A percentile compares a stretch with the other conserved stretches of the same genome.
phyloP scores from a whole-genome alignment of 2,113 vertebrate species.

The Rafetus swinhoei region DNA sequence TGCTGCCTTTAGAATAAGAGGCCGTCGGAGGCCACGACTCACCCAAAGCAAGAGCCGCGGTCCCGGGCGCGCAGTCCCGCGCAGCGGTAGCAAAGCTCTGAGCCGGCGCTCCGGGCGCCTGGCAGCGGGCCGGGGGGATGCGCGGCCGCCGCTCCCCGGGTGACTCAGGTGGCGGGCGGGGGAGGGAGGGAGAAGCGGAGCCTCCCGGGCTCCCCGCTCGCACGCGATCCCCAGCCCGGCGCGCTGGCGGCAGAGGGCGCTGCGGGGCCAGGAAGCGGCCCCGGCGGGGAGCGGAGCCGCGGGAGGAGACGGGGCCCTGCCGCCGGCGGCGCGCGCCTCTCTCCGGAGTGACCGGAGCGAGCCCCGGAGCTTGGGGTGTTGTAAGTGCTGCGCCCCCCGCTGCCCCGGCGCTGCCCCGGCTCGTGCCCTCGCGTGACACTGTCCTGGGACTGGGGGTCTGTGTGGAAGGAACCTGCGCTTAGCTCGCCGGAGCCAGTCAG shows the following conservation, averaged over 20 bases:
- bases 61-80: neutral
- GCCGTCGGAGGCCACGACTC: neutral
- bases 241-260: neutral
- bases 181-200: neutral
- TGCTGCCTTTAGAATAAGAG: neutral
- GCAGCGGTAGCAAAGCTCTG: neutral
- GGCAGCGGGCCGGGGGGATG: neutral
- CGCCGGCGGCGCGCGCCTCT: too few relatives aligned
- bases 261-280: neutral
- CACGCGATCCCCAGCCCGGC: neutral
- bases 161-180: neutral
- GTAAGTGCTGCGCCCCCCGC: too few relatives aligned
- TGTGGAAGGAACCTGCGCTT: too few relatives aligned
- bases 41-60: neutral
- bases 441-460: too few relatives aligned
- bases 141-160: neutral
- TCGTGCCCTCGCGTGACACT: too few relatives aligned
- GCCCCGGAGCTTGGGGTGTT: too few relatives aligned
- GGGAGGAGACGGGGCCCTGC: neutral
- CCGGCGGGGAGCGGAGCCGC: too few relatives aligned
- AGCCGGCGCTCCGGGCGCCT: too few relatives aligned
- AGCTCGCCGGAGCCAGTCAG: neutral
- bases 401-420: too few relatives aligned
- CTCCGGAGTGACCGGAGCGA: neutral
- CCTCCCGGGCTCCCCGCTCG: neutral